Conservation (phyloP, 2,888 invertebrate species). For the Metacarcinus magister region DNA sequence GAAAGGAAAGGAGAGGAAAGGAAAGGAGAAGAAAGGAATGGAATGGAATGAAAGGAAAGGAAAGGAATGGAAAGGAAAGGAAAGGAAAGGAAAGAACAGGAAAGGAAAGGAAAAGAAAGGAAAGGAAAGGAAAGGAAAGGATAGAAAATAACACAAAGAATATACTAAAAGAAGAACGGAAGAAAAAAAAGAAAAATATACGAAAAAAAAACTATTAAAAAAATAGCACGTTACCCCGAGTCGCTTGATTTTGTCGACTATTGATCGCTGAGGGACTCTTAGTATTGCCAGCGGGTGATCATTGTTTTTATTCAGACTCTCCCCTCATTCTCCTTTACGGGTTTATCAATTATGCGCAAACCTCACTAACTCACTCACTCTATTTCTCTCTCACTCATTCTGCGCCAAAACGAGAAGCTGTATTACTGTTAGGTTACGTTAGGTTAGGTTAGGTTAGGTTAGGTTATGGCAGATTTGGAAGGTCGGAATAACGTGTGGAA, state of each 20-base stretch:
- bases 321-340: background rate
- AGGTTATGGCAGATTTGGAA: background rate
- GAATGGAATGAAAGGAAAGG: background rate
- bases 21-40: background rate
- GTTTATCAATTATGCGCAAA: background rate
- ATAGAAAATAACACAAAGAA: background rate
- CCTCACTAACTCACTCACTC: background rate
- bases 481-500: background rate
- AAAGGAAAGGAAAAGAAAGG: background rate
- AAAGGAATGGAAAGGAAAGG: background rate
- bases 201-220: background rate
- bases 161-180: background rate
- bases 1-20: background rate
- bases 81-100: background rate
- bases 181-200: background rate
- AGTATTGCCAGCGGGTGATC: constrained; percentile 56
- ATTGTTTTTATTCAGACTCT: constrained; percentile 54
- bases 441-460: background rate
- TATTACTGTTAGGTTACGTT: background rate
- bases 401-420: background rate
- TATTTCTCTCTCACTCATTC: background rate
- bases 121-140: background rate
- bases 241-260: constrained; percentile 67
- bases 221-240: constrained; percentile 40
- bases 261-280: constrained; percentile 62